A percentile compares a stretch with the other conserved stretches of the same genome.
phyloP scores from a whole-genome alignment of 2,797 vertebrate genomes.

The Halcyon smyrnensis region DNA sequence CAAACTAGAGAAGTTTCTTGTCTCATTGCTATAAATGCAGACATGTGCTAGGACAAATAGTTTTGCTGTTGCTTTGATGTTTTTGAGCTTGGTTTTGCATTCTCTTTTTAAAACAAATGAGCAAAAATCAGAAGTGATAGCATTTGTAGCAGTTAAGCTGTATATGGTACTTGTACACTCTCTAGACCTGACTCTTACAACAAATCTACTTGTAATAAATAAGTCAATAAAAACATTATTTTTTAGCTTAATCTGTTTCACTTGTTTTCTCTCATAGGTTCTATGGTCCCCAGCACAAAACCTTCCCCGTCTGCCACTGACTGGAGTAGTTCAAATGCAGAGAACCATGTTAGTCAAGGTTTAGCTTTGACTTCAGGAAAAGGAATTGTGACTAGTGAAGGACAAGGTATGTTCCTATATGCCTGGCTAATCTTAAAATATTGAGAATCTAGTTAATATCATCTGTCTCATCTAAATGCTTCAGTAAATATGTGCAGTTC shows the following conservation, averaged over 20 bases:
- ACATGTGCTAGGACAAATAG: not conserved
- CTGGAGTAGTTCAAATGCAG: slow-evolving; percentile 73
- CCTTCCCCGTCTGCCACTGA: slow-evolving; percentile 58
- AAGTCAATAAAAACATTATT: not conserved
- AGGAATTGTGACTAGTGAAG: slow-evolving; percentile 45
- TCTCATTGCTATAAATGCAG: not conserved
- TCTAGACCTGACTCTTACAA: not conserved
- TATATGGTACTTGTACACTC: not conserved
- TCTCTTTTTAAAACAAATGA: not conserved
- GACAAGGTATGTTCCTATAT: slow-evolving; percentile 63
- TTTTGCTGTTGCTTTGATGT: not conserved
- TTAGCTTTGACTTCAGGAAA: slow-evolving; percentile 52
- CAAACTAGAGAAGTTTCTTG: not conserved
- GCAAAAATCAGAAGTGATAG: not conserved
- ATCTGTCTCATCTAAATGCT: not conserved
- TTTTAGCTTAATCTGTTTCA: not conserved
- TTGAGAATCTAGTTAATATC: not conserved
- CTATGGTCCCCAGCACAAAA: slow-evolving; percentile 58
- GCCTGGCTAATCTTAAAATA: not conserved
- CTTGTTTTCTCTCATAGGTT: slow-evolving; percentile 39
- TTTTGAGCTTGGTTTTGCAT: not conserved
- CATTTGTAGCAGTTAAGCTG: not conserved
- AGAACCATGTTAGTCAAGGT: slow-evolving; percentile 64
- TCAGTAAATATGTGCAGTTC: not conserved
- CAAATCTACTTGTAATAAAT: not conserved